Evolutionary conservation across 2,888 invertebrate species (phyloP).

Genomic region (Ferrisia virgata): DNA sequence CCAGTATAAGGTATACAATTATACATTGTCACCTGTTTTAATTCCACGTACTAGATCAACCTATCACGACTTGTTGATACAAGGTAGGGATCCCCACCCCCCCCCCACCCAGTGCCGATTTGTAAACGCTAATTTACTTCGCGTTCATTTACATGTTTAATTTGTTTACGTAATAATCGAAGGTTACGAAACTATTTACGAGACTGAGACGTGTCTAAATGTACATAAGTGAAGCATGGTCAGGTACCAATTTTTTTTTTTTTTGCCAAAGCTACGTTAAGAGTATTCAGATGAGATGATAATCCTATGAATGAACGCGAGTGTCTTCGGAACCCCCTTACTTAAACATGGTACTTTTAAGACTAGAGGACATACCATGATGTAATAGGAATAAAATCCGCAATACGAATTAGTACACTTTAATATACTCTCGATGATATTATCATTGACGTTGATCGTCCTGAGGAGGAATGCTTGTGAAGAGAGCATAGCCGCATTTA

Average conservation of each 20-base stretch:
- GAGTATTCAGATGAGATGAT: neutral
- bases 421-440: neutral
- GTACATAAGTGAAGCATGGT: neutral
- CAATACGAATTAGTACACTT: neutral
- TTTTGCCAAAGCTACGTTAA: neutral
- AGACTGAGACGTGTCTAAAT: too few species aligned
- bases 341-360: neutral
- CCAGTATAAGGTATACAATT: too few species aligned
- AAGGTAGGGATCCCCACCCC: neutral
- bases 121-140: neutral
- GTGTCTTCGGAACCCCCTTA: neutral
- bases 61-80: neutral
- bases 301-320: neutral
- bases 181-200: neutral
- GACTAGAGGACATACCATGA: neutral
- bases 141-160: neutral
- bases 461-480: neutral
- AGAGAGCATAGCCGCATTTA: slow-evolving; percentile 16
- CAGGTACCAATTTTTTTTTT: neutral
- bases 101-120: too few species aligned
- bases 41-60: neutral
- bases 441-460: neutral
- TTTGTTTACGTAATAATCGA: slow-evolving; percentile 3
- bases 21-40: neutral
- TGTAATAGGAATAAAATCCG: neutral